These are phyloP conservation scores for Brachyptera risi DNA, from an alignment of 2,888 invertebrate species.

Conservation along the genomic window DNA sequence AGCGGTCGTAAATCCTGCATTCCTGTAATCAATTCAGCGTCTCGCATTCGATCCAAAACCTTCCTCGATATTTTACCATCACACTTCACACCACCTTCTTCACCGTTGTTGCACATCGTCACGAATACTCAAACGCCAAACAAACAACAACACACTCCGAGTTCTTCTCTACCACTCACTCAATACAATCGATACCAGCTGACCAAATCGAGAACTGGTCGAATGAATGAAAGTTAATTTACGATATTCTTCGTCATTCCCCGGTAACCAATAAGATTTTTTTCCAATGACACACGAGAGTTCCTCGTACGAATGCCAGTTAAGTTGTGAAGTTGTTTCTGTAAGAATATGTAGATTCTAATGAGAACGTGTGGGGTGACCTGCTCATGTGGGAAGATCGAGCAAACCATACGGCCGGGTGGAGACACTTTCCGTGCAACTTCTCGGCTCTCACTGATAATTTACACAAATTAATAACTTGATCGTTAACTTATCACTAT, in stretches of 20 bases:
- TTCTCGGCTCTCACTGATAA: conserved; percentile 2
- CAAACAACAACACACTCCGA: neutral
- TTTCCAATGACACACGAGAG: too few relatives aligned
- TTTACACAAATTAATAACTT: conserved; percentile 5
- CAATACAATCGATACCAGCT: neutral
- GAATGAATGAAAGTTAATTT: too few relatives aligned
- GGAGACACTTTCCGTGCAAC: neutral
- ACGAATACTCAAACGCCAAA: too few relatives aligned
- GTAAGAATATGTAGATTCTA: conserved; percentile 10
- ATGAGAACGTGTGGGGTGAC: conserved; percentile 15
- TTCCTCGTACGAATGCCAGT: too few relatives aligned
- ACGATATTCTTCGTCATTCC: too few relatives aligned
- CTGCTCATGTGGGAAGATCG: neutral
- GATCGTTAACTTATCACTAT: neutral
- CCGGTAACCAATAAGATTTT: too few relatives aligned
- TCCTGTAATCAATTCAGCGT: neutral
- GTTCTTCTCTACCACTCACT: neutral
- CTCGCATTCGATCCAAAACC: neutral
- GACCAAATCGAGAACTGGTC: neutral
- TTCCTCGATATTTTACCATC: conserved; percentile 1
- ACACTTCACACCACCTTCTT: neutral
- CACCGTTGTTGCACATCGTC: conserved; percentile 2
- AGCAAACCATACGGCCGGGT: neutral
- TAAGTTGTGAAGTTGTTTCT: too few relatives aligned
- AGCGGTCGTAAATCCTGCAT: neutral